Evolutionary conservation across 2,113 vertebrate species (phyloP).

Genomic region (Dipodomys spectabilis): DNA sequence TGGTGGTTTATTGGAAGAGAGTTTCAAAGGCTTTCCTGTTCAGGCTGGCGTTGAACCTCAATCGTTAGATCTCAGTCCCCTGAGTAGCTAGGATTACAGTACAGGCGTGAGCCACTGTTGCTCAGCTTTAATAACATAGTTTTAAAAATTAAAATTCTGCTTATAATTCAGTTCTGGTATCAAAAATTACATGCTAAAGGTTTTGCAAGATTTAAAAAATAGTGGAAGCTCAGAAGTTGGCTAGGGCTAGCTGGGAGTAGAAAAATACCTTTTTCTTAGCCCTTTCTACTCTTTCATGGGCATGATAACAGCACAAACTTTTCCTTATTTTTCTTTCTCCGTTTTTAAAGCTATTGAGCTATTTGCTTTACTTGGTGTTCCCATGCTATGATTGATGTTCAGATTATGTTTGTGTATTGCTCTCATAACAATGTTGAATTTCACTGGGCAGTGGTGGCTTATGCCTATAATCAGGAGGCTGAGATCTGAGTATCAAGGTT

Average conservation of each 20-base stretch:
- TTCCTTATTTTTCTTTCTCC: not conserved
- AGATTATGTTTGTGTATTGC: not conserved
- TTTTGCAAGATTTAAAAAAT: constrained; percentile 41
- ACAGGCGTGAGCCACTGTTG: too few relatives aligned
- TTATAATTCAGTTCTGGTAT: not conserved
- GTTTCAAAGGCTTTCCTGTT: too few relatives aligned
- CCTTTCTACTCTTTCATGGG: not conserved
- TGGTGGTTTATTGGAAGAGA: too few relatives aligned
- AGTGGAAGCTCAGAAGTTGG: not conserved
- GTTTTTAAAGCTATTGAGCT: constrained; percentile 4
- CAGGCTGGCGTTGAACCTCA: too few relatives aligned
- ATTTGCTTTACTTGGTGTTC: not conserved
- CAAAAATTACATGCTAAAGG: constrained; percentile 33
- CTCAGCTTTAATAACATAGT: too few relatives aligned
- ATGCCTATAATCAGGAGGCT: too few relatives aligned
- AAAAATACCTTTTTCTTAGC: not conserved
- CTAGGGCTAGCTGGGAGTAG: not conserved
- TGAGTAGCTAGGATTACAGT: too few relatives aligned
- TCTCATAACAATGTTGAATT: not conserved
- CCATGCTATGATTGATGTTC: not conserved
- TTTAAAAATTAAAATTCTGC: not conserved
- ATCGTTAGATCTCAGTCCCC: too few relatives aligned
- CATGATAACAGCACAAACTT: not conserved
- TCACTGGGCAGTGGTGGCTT: too few relatives aligned
- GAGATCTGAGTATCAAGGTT: too few relatives aligned